phyloP scores from a whole-genome alignment of 2,888 invertebrate genomes.

The Pycnomerus fuliginosus region DNA sequence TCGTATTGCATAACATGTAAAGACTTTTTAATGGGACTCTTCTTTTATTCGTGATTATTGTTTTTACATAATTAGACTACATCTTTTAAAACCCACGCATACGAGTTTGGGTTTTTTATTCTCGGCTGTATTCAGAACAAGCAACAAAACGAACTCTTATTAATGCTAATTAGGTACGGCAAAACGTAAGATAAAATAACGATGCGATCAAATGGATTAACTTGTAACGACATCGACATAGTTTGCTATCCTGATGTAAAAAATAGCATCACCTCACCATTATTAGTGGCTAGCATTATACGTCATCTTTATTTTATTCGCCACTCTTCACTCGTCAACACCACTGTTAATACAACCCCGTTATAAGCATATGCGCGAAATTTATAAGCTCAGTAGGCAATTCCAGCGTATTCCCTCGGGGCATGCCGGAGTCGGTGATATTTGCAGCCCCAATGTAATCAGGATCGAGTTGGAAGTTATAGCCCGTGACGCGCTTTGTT shows the following conservation, averaged over 20 bases:
- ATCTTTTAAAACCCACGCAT: too few species aligned
- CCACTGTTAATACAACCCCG: too few species aligned
- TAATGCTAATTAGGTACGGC: constrained; percentile 6
- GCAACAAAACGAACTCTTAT: neutral
- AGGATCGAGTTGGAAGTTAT: constrained; percentile 46
- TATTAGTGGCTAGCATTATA: constrained; percentile 23
- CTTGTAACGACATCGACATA: too few species aligned
- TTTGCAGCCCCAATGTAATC: constrained; percentile 60
- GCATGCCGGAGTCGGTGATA: constrained; percentile 66
- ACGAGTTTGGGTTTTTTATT: too few species aligned
- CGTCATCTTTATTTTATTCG: too few species aligned
- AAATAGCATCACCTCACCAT: constrained; percentile 19
- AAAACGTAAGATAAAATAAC: constrained; percentile 10
- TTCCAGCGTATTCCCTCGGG: constrained; percentile 57
- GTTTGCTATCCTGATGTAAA: constrained; percentile 7
- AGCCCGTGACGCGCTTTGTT: constrained; percentile 48
- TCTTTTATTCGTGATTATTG: constrained; percentile 8
- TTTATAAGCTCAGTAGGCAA: too few species aligned
- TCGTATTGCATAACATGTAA: constrained; percentile 10
- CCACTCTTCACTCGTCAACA: constrained; percentile 10
- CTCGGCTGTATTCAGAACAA: too few species aligned
- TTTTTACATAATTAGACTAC: too few species aligned
- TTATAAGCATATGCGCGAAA: too few species aligned
- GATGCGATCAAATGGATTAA: too few species aligned
- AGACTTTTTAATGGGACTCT: constrained; percentile 15